Evolutionary conservation across 2,888 invertebrate species (phyloP), one percentile per base, ranked within the genome.

Genomic region (Diachrysia chrysitis): DNA sequence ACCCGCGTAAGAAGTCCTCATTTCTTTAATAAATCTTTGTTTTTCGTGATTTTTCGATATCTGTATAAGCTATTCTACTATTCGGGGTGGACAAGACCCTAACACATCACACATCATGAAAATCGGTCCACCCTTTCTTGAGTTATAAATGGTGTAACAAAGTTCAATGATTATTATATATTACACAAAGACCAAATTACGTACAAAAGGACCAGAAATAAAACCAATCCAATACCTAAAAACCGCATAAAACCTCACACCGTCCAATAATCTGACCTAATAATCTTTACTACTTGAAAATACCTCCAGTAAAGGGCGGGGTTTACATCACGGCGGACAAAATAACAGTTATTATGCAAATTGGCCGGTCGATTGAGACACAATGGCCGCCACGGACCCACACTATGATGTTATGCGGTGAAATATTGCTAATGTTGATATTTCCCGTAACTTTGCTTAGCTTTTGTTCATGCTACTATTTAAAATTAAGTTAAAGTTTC

Each of bases 271-370:
- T 77, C 77, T 77, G 79, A 63, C 77, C 79, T 57, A 63, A 79
- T 79, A 79, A 77, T 79, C 77, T 77, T 69, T 69, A 74, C 72
- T 61, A 37, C 72, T 76, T 66, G 66, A 68, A 79, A 76, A 69
- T 76, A 69, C 66, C 62, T 55, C 25, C 32, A 53, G 46, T 48
- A 57, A 72, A 76, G 64, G 66, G 62, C 62, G 60, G 62, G 78
- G 60, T 70, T 54, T 66, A 69, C 69, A 70, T 66, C 72, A 62
- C 54, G 63, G 67, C 65, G 69, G 60, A 76, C 71, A 64, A 76
- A 84, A 83, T 84, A 77, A 79, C 83, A 63, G 83, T 81, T 79
- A 84, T 84, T 84, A 84, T 84, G 84, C 81, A 84, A 84, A 84
- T 82, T 70, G 78, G 58, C 19, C 71, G 69, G 77, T 69, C 76